A percentile compares a stretch with the other conserved stretches of the same genome.
These are phyloP conservation scores for Parapristionchus giblindavisi DNA, from an alignment of 2,888 invertebrate genomes.

Conservation along the genomic window DNA sequence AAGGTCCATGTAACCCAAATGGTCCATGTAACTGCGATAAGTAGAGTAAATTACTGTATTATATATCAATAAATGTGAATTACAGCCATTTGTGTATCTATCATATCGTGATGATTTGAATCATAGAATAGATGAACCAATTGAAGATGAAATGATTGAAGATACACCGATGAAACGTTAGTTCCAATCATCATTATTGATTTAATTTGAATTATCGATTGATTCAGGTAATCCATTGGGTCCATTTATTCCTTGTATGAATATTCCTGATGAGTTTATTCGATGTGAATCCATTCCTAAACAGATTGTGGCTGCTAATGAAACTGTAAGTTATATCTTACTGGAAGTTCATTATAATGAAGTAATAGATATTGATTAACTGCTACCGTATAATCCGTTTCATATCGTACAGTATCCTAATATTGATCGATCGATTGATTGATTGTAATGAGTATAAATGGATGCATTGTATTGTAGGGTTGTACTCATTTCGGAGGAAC, in stretches of 20 bases:
- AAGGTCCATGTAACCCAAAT: too few relatives aligned
- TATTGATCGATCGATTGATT: neutral
- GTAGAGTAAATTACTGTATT: too few relatives aligned
- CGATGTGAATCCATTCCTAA: slow-evolving; percentile 42
- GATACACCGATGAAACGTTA: neutral
- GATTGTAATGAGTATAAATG: neutral
- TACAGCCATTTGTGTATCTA: slow-evolving; percentile 13
- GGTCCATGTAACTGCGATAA: too few relatives aligned
- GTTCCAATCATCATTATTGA: neutral
- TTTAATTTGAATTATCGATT: neutral
- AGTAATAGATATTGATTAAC: neutral
- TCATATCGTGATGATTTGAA: slow-evolving; percentile 20
- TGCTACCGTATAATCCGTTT: neutral
- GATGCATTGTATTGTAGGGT: slow-evolving; percentile 28
- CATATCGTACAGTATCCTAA: neutral
- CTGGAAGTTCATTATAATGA: neutral
- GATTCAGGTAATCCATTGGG: slow-evolving; percentile 39
- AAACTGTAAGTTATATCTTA: slow-evolving; percentile 14
- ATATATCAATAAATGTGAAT: too few relatives aligned
- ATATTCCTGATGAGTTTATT: slow-evolving; percentile 52
- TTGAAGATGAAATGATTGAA: slow-evolving; percentile 1
- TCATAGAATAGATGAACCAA: neutral
- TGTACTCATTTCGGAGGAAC: slow-evolving; percentile 58
- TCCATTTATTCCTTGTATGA: slow-evolving; percentile 55
- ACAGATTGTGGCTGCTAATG: neutral